Percentiles rank a stretch among this genome's conserved stretches.
Conservation (phyloP, 64 coral and sea anemone genomes). For the Actinia equina region DNA sequence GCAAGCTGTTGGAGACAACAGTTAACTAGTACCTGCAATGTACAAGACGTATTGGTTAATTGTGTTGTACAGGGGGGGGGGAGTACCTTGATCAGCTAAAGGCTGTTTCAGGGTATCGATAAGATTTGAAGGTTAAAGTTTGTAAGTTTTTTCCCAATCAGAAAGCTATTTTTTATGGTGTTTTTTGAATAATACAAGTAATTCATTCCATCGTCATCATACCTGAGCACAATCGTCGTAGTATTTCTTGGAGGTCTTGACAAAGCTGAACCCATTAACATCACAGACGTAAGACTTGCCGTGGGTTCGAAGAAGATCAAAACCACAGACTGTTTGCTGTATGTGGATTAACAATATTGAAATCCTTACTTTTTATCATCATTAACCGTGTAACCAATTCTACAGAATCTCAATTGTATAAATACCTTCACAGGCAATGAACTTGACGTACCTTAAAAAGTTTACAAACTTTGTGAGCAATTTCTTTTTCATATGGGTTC, state of each 20-base stretch:
- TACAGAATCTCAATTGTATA: too few relatives aligned
- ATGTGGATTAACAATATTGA: neutral
- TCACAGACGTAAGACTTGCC: conserved; percentile 97
- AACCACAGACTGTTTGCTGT: conserved; percentile 98
- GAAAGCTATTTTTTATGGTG: too few relatives aligned
- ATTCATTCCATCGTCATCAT: neutral
- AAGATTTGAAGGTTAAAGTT: too few relatives aligned
- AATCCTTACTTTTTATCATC: neutral
- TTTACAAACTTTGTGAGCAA: conserved; percentile 98
- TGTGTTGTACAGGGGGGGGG: too few relatives aligned
- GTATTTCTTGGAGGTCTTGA: conserved; percentile 97
- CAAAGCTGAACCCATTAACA: conserved; percentile 99
- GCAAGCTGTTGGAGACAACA: conserved; percentile 76
- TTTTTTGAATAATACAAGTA: neutral
- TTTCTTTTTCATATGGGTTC: conserved; percentile 88
- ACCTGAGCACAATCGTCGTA: conserved; percentile 94
- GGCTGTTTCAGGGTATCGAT: too few relatives aligned
- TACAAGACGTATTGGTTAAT: neutral
- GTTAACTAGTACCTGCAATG: conserved; percentile 46
- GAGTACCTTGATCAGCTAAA: too few relatives aligned
- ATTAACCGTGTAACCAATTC: neutral
- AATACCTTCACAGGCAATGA: neutral
- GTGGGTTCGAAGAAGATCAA: conserved; percentile 84
- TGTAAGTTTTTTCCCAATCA: too few relatives aligned
- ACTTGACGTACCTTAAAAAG: conserved; percentile 70